A percentile compares a stretch with the other conserved stretches of the same genome.
Evolutionary conservation across 1,140 invertebrate species (phyloP).

Genomic region (Episyrphus balteatus): DNA sequence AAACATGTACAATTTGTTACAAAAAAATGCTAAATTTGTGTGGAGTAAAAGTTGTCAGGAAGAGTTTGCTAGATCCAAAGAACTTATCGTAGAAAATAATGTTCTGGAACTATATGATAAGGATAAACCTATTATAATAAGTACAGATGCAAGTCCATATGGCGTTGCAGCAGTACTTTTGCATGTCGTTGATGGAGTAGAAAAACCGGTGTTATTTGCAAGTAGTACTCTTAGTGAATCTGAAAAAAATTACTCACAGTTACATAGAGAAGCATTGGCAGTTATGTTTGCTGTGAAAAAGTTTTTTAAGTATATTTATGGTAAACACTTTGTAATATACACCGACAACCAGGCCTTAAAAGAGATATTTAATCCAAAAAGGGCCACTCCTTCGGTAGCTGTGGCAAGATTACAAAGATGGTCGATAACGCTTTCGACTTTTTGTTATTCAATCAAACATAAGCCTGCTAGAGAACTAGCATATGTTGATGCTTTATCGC

Average conservation of each 20-base stretch:
- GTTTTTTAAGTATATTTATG: conserved; percentile 36
- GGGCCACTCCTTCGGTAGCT: conserved; percentile 13
- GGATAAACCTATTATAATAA: conserved; percentile 8
- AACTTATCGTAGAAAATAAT: neutral
- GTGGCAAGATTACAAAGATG: conserved; percentile 12
- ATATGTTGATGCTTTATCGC: conserved; percentile 16
- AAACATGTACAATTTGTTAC: conserved; percentile 17
- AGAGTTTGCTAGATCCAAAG: conserved; percentile 11
- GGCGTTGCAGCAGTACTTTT: conserved; percentile 15
- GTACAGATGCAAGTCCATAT: conserved; percentile 10
- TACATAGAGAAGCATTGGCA: conserved; percentile 38
- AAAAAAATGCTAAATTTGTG: conserved; percentile 9
- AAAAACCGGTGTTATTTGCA: conserved; percentile 34
- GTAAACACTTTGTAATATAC: conserved; percentile 15
- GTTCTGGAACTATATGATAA: conserved; percentile 19
- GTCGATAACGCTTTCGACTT: conserved; percentile 14
- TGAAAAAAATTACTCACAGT: conserved; percentile 37
- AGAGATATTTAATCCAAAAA: conserved; percentile 17
- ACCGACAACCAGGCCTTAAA: conserved; percentile 27
- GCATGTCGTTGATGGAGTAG: conserved; percentile 14
- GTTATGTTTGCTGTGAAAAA: conserved; percentile 32
- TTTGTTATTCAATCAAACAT: conserved; percentile 13
- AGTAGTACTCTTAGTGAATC: conserved; percentile 29
- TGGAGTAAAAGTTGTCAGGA: conserved; percentile 9
- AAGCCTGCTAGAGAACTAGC: conserved; percentile 6